Base-by-base conservation (phyloP, 2,113 vertebrate genomes). In the Thunnus maccoyii region DNA sequence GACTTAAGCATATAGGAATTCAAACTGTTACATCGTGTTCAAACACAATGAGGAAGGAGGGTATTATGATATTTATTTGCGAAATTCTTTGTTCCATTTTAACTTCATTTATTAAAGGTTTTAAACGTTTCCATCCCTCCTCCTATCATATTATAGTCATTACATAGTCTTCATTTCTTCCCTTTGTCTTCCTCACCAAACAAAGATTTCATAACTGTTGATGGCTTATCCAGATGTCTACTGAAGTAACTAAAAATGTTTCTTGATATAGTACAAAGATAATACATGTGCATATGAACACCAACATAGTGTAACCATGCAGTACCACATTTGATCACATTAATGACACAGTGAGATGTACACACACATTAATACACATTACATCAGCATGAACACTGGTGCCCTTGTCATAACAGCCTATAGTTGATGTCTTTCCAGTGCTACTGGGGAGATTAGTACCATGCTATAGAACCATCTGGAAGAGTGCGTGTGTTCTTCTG, bases 371-470 rank as follows among this genome's bases (percentile, higher is more conserved):
- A 18, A 61, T 44, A 52, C 20, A 63, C 4, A 18, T 64, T 69
- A 17, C 58, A 41, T 69, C 62, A 60, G 10, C 77, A 60, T 56
- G 18, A 57, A 68, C 58, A 22, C 47, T 76, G 22, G 22, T 44
- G 25, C 18, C 22, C 3, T 67, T 56, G 50, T 60, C 25, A 76
- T 64, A 73, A 64, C 56, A 60, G 25, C 64, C 54, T 46, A 30
- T 30, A 70, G 65, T 48, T 85, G 81, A 90, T 84, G 77, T 62
- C 4, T 82, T 88, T 88, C 77, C 87, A 89, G 52, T 76, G 52
- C 75, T 78, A 66, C 50, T 2, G 52, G 64, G 85, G 44, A 30
- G 71, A 72, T 83, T 56, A 20, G 32, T 41, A 10, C 15, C 12
- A 22, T 52, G 62, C 48, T 72, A 22, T 15, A 67, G 16, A 81